Base-by-base conservation (phyloP, 2,113 vertebrate genomes). In the Atractosteus spatula region DNA sequence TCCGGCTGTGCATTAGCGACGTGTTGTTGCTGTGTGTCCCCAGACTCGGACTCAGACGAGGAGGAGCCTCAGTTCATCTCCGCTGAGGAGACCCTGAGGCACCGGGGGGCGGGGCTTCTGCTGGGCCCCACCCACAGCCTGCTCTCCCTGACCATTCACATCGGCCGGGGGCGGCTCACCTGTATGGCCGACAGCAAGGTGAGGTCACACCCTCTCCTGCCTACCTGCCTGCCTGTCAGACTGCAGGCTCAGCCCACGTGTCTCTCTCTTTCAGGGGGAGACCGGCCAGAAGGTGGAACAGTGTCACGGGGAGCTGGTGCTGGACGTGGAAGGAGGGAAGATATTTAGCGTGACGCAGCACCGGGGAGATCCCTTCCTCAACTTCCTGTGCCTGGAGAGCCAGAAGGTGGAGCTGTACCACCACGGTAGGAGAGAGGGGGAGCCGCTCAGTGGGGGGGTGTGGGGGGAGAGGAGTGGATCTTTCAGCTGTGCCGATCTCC, bases 11-110 rank as follows among this genome's bases (percentile, higher is more conserved):
- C 13, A 7, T 65, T n/a, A 11, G 66, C 17, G 68, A n/a, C 5
- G 47, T 55, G 17, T 56, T 54, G 51, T 44, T 13, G 65, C 11
- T 64, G 14, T 29, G 29, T 69, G 16, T 13, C 76, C 43, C 3
- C 55, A 89, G 95, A 97, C 83, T 96, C 95, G 0, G 95, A 96
- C 80, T 97, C 95, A 0, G 95, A 97, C 0, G 95, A 96, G 0
- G 95, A 97, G 3, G 95, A 96, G 3, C 64, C 90, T 62, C 91
- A 83, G 69, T 95, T 94, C 83, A 89, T 87, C 83, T 86, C 93
- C 0, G 82, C 84, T 70, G 89, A 68, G 42, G 85, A 93, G 2
- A 77, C 84, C 0, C 76, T 77, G 5, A 77, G 74, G 78, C 77
- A 57, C 61, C 82, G 73, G 0, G 79, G 76, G 51, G 79, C 77